Evolutionary conservation across 2,113 vertebrate species (phyloP), one percentile per base, ranked within the genome.

Genomic region (Ochotona princeps): DNA sequence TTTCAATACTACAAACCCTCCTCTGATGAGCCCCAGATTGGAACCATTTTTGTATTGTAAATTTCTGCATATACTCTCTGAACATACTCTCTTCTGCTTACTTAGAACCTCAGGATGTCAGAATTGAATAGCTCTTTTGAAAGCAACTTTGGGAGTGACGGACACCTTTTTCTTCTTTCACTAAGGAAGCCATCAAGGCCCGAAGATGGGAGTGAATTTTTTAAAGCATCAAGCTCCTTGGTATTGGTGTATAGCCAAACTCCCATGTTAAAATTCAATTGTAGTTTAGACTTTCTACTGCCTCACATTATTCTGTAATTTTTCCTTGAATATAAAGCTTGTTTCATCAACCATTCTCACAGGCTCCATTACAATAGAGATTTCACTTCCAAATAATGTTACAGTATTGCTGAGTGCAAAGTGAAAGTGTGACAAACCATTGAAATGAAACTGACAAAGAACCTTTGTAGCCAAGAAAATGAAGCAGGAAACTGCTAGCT

Each of bases 271-370:
- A 20, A 26, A 12, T 84, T 80, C 60, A 66, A 0, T 79, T 51
- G 12, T 8, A 51, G 8, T 8, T 61, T 0, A 11, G 60, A 23
- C 18, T 60, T 51, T 74, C 25, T 51, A 35, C 9, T 51, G 8
- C 11, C 7, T 54, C 3, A 2, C 10, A 20, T 65, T 95, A n/a
- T 26, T 83, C 61, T 60, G 92, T 88, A 76, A 9, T 18, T 66
- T 10, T 92, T 81, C 12, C 57, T 82, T 85, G 44, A 82, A 54
- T 91, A 26, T 89, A 61, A 82, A 66, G 74, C 30, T 70, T 91
- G 5, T 49, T 87, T 87, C 3, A 25, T 30, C 23, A 78, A 18
- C 51, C 17, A 8, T 80, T 38, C 28, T 54, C 49, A 2, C 8
- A 65, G 75, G 9, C 18, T 23, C 12, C 8, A 5, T 57, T 57